Base-by-base conservation (phyloP, 2,113 vertebrate genomes). In the Dromaius novaehollandiae region DNA sequence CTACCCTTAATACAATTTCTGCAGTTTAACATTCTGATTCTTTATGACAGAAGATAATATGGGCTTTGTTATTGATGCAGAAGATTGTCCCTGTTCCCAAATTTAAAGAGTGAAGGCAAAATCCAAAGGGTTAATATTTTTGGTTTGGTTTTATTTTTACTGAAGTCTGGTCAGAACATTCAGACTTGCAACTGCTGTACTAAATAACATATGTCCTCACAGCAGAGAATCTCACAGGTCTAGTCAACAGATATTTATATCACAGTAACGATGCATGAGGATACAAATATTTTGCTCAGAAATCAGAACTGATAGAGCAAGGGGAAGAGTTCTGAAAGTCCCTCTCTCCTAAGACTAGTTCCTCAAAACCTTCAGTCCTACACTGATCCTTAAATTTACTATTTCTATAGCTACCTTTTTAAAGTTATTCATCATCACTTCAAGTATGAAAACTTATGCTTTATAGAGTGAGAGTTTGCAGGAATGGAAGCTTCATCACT, bases 231-330 rank as follows among this genome's bases (percentile, higher is more conserved):
- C 21, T 74, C 66, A 63, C 70, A 92, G 87, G 78, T 94, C 6
- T 7, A 1, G 40, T 89, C 58, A 58, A 87, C 65, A 85, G 55
- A 55, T 93, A 93, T 90, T 95, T 91, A 75, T 96, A 90, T 89
- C 64, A n/a, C 55, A 51, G 50, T 74, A 85, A 82, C 58, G 63
- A 77, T 95, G 61, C 58, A 91, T 71, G 96, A 73, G 4, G 50
- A 53, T 69, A 44, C 10, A n/a, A 60, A 77, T 58, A 18, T 34
- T 70, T 64, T 91, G 40, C 44, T 91, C 38, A 91, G 71, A 88
- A 91, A 91, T 38, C 53, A 92, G 83, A 96, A 79, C 16, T 17
- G 10, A n/a, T 50, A 81, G 90, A 95, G 61, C 7, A 80, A 84
- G 9, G 3, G 5, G 1, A 21, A 82, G 7, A n/a, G 12, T 55